These are phyloP conservation scores for Dendrolimus kikuchii DNA, from an alignment of 1,140 invertebrate species.

Conservation along the genomic window DNA sequence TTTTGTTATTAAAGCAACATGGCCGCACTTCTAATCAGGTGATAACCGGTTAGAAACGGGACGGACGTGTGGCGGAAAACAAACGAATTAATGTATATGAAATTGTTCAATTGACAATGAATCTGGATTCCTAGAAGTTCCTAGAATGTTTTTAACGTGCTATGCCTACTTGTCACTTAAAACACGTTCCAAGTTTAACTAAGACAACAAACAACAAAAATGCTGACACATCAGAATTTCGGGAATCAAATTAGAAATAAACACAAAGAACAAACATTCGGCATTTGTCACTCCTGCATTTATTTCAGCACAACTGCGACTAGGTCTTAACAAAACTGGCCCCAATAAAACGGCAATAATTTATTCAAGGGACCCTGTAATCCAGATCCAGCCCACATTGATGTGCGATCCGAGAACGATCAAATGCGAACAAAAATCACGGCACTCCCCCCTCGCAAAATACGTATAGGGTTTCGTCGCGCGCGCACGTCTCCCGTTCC, in stretches of 20 bases:
- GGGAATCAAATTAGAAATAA: neutral
- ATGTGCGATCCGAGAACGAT: conserved; percentile 37
- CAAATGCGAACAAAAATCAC: conserved; percentile 56
- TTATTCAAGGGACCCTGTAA: conserved; percentile 50
- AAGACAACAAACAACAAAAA: neutral
- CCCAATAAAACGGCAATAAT: conserved; percentile 54
- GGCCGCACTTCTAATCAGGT: no score
- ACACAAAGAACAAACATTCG: conserved; percentile 1
- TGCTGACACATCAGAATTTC: neutral
- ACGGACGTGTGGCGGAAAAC: no score
- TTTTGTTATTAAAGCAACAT: no score
- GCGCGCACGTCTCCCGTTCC: no score
- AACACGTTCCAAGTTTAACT: no score
- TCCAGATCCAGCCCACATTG: conserved; percentile 27
- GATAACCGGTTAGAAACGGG: no score
- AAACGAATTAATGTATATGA: no score
- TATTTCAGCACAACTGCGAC: neutral
- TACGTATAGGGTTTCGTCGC: conserved; percentile 18
- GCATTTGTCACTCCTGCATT: neutral
- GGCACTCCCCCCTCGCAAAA: conserved; percentile 27
- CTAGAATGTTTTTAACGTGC: no score
- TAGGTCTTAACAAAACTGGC: conserved; percentile 1
- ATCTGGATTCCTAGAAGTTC: no score
- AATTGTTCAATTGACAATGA: no score
- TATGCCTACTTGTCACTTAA: no score